A percentile compares a stretch with the other conserved stretches of the same genome.
Evolutionary conservation across 2,113 vertebrate species (phyloP).

Genomic region (Girardinichthys multiradiatus): DNA sequence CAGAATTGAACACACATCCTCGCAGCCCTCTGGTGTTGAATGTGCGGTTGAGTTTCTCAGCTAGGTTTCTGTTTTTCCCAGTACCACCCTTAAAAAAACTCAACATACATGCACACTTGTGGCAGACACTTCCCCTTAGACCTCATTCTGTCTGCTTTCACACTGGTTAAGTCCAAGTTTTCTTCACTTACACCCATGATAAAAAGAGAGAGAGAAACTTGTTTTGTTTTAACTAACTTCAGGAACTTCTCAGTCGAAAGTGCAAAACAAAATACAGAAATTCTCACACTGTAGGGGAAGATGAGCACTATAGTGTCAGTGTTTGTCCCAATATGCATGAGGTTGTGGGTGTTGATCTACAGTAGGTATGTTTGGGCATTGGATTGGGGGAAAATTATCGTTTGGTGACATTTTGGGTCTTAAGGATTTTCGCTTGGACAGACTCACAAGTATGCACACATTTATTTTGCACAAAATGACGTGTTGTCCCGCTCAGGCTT

Average conservation of each 20-base stretch:
- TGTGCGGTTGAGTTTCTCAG: slow-evolving; percentile 67
- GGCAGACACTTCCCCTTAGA: slow-evolving; percentile 34
- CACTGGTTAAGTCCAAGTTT: slow-evolving; percentile 23
- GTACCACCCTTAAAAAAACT: slow-evolving; percentile 14
- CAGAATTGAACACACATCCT: slow-evolving; percentile 16
- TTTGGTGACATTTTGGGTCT: slow-evolving; percentile 47
- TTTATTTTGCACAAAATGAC: slow-evolving; percentile 46
- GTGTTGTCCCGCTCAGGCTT: slow-evolving; percentile 73
- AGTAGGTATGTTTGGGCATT: slow-evolving; percentile 23
- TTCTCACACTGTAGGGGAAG: not conserved
- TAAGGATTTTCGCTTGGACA: slow-evolving; percentile 48
- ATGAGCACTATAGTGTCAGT: not conserved
- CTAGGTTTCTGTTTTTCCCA: slow-evolving; percentile 55
- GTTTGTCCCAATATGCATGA: not conserved
- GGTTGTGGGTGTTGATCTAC: not conserved
- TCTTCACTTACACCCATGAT: not conserved
- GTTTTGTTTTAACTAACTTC: no score
- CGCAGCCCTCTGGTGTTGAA: slow-evolving; percentile 37
- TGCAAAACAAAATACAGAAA: not conserved
- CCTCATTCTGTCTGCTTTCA: slow-evolving; percentile 50
- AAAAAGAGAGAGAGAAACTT: not conserved
- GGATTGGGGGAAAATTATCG: slow-evolving; percentile 6
- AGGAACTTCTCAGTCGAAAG: not conserved
- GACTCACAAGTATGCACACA: slow-evolving; percentile 48
- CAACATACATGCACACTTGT: slow-evolving; percentile 15